Evolutionary conservation across 1,140 invertebrate genomes (phyloP).

Genomic region (Achatina immaculata): DNA sequence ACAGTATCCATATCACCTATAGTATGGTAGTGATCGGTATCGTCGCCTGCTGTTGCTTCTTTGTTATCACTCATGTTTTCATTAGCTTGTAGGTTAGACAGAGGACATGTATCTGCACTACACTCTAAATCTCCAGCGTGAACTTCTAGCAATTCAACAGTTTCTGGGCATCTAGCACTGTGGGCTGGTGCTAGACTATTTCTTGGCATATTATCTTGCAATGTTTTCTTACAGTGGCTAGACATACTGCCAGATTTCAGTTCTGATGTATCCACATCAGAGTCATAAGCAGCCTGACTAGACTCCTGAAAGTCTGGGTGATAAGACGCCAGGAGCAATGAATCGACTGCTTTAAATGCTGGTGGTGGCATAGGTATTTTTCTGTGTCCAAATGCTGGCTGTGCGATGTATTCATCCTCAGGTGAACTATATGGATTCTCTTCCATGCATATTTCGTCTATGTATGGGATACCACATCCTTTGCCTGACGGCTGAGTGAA

Average conservation of each 20-base stretch:
- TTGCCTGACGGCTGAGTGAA: neutral
- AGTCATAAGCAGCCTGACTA: neutral
- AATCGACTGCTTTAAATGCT: neutral
- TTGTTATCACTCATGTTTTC: neutral
- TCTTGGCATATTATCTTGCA: neutral
- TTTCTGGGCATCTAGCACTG: neutral
- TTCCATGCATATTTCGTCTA: conserved; percentile 13
- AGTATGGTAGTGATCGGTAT: neutral
- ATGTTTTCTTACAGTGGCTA: too few relatives aligned
- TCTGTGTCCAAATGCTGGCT: neutral
- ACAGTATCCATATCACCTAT: neutral
- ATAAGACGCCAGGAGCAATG: neutral
- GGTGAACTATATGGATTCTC: too few relatives aligned
- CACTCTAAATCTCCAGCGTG: neutral
- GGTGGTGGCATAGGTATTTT: neutral
- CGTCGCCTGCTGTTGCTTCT: neutral
- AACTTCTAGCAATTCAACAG: neutral
- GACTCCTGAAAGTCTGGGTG: conserved; percentile 23
- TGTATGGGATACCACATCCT: neutral
- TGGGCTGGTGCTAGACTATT: neutral
- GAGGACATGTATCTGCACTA: neutral
- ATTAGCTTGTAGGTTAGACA: neutral
- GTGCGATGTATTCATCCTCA: neutral
- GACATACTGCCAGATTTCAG: too few relatives aligned
- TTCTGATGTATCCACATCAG: neutral